Evolutionary conservation across 2,113 vertebrate genomes (phyloP).

Genomic region (Rissa tridactyla): DNA sequence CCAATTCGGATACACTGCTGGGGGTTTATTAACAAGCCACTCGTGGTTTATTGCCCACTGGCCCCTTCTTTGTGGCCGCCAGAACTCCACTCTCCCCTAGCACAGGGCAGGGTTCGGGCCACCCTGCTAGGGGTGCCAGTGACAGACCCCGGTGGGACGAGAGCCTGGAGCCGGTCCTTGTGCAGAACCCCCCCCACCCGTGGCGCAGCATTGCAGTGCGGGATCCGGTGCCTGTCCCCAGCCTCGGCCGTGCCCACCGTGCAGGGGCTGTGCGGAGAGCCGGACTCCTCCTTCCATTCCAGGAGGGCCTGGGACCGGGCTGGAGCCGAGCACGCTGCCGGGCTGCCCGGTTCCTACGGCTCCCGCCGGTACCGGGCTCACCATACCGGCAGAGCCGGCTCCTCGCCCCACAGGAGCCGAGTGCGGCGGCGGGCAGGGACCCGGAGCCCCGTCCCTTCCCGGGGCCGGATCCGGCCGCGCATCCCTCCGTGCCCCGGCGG

Average conservation of each 20-base stretch:
- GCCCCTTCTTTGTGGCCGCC: not conserved
- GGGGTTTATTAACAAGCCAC: not conserved
- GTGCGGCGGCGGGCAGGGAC: not conserved
- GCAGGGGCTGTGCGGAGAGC: not conserved
- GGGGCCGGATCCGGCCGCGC: not conserved
- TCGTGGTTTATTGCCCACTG: not conserved
- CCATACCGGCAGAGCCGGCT: not conserved
- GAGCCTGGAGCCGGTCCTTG: not conserved
- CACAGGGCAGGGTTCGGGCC: not conserved
- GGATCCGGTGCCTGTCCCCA: not conserved
- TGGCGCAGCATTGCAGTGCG: not conserved
- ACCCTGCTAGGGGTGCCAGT: not conserved
- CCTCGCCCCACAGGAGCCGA: not conserved
- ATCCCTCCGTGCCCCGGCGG: not conserved
- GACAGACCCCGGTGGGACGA: not conserved
- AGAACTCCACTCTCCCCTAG: not conserved
- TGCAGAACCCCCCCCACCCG: not conserved
- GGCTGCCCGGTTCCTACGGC: not conserved
- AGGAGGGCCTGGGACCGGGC: not conserved
- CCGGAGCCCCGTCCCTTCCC: not conserved
- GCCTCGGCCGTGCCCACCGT: not conserved
- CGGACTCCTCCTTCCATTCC: no score
- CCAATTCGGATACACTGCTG: rapidly evolving
- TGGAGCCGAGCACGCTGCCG: not conserved
- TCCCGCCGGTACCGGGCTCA: not conserved